These are phyloP conservation scores for Anhinga rufa DNA, from an alignment of 2,113 vertebrate species.

Conservation along the genomic window DNA sequence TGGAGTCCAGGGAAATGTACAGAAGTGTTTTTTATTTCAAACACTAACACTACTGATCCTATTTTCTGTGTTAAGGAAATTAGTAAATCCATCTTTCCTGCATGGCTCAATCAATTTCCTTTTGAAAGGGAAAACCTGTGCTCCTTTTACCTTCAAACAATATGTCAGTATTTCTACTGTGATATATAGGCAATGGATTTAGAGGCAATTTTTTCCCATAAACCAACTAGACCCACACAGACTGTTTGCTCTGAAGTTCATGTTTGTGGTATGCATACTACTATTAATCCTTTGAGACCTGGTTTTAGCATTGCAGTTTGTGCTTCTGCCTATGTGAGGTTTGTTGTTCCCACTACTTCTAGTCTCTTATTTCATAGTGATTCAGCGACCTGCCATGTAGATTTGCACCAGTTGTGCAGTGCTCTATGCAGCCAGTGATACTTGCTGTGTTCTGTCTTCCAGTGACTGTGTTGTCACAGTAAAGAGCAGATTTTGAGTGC, in stretches of 20 bases:
- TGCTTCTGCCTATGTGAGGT: neutral
- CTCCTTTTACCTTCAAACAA: neutral
- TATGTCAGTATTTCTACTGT: neutral
- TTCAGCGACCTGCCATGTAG: accelerated
- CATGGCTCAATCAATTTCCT: neutral
- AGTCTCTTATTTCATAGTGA: neutral
- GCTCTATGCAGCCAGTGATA: neutral
- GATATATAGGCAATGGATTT: neutral
- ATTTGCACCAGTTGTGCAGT: accelerated
- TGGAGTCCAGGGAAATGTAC: neutral
- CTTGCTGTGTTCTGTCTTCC: neutral
- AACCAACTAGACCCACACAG: neutral
- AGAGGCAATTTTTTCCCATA: neutral
- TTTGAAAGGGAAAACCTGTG: neutral
- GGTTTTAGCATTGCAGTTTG: neutral
- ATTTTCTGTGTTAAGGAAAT: neutral
- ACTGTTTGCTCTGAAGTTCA: neutral
- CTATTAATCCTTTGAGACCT: neutral
- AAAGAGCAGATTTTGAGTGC: neutral
- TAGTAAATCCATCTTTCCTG: neutral
- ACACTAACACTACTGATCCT: neutral
- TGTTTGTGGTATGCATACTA: neutral
- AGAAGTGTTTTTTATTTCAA: neutral
- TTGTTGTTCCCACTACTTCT: neutral
- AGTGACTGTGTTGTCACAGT: neutral